These are phyloP conservation scores for Lacerta viridis DNA, from an alignment of 2,797 vertebrate species.

Conservation along the genomic window DNA sequence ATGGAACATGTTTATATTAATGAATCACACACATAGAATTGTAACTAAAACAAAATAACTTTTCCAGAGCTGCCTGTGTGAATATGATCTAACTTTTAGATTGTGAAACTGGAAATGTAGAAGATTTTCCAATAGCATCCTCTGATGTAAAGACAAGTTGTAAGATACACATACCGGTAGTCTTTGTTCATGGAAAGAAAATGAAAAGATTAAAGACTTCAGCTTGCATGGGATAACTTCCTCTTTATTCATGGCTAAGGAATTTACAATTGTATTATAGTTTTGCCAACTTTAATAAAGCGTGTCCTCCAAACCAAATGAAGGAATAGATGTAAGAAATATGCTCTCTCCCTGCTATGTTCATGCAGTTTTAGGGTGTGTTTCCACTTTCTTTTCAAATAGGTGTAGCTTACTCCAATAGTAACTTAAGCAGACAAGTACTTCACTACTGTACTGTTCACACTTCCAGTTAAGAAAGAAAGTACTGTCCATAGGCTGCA, in stretches of 20 bases:
- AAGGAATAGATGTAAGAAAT: neutral
- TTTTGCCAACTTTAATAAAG: constrained; percentile 4
- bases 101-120: neutral
- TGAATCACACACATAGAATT: constrained; percentile 68
- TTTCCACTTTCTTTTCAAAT: neutral
- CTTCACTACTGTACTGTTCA: neutral
- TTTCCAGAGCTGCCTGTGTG: constrained; percentile 55
- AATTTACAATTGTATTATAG: neutral
- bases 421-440: neutral
- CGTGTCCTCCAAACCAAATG: neutral
- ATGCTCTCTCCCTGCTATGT: neutral
- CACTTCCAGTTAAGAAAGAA: constrained; percentile 14
- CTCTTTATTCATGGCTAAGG: neutral
- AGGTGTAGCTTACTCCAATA: neutral
- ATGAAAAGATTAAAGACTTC: too few species aligned
- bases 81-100: constrained; percentile 43
- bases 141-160: constrained; percentile 5
- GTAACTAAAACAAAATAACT: constrained; percentile 61
- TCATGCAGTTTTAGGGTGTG: neutral
- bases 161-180: neutral
- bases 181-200: neutral
- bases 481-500: neutral
- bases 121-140: constrained; percentile 18
- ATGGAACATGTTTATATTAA: constrained; percentile 64
- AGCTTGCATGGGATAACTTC: neutral